A percentile compares a stretch with the other conserved stretches of the same genome.
phyloP scores from a whole-genome alignment of 23 tunicate genomes.

The Aplidium turbinatum region DNA sequence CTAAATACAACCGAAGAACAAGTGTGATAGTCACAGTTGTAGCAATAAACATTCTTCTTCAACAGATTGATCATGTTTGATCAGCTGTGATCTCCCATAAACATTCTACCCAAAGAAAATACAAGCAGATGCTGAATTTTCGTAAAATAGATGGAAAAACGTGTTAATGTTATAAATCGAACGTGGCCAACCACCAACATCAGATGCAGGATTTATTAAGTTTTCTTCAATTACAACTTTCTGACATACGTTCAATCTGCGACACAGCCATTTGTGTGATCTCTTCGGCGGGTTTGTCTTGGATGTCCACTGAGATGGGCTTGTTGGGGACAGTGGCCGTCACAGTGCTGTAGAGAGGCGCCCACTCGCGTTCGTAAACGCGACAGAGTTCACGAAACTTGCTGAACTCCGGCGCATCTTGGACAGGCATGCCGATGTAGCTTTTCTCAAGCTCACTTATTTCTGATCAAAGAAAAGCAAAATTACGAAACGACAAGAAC shows the following conservation, averaged over 20 bases:
- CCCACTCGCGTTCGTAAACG: conserved; percentile 81
- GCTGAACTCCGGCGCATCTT: conserved; percentile 52
- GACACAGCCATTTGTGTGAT: conserved; percentile 21
- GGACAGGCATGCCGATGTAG: conserved; percentile 38
- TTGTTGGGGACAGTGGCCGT: conserved; percentile 53
- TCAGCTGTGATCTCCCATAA: too few species aligned
- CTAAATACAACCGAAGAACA: too few species aligned
- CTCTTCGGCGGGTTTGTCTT: conserved; percentile 13
- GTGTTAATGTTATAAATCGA: too few species aligned
- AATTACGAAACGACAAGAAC: background rate
- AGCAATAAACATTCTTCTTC: too few species aligned
- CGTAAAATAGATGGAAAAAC: too few species aligned
- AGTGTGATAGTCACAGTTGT: too few species aligned
- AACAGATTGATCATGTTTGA: too few species aligned
- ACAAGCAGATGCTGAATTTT: too few species aligned
- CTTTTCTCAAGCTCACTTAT: conserved; percentile 35
- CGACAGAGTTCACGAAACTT: conserved; percentile 31
- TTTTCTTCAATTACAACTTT: too few species aligned
- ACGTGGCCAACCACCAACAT: too few species aligned
- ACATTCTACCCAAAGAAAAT: too few species aligned
- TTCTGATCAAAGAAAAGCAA: conserved; percentile 28
- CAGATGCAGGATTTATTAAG: too few species aligned
- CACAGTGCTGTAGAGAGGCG: conserved; percentile 50
- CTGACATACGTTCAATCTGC: conserved; percentile 46
- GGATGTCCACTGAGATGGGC: conserved; percentile 58